Conservation (phyloP, 2,797 vertebrate species). For the Cyprinodon diabolis region DNA sequence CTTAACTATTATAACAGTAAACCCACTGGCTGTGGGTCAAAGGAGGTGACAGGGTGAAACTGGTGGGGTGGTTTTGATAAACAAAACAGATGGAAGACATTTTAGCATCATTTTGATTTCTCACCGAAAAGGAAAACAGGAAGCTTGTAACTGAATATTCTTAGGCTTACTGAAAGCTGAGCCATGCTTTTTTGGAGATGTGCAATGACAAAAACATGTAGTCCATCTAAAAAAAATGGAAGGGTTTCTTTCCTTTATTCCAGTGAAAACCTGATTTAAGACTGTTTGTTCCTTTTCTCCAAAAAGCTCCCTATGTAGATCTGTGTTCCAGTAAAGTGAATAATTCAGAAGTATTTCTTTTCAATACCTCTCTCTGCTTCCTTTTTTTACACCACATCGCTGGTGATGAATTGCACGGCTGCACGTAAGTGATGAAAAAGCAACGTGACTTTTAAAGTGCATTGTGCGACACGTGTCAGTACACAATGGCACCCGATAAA, state of each 20-base stretch:
- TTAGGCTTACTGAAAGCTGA: background rate
- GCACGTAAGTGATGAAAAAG: background rate
- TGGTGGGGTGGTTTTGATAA: slow-evolving; percentile 65
- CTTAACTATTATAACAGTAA: slow-evolving; percentile 47
- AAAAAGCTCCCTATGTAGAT: background rate
- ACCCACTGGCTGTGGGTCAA: slow-evolving; percentile 50
- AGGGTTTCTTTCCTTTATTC: background rate
- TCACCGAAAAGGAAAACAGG: slow-evolving; percentile 68
- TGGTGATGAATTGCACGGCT: background rate
- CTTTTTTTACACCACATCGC: slow-evolving; percentile 26
- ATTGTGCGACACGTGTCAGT: slow-evolving; percentile 4
- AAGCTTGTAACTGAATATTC: slow-evolving; percentile 52
- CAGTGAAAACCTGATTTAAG: background rate
- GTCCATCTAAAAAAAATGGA: background rate
- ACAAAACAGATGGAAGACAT: slow-evolving; percentile 74
- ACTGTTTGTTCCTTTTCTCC: background rate
- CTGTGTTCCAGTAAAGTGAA: slow-evolving; percentile 10
- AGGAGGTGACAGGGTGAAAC: slow-evolving; percentile 67
- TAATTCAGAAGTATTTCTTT: slow-evolving; percentile 38
- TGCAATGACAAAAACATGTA: background rate
- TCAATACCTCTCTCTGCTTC: slow-evolving; percentile 19
- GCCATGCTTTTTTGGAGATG: slow-evolving; percentile 14
- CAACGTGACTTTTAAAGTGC: slow-evolving; percentile 5
- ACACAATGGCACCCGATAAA: slow-evolving; percentile 7
- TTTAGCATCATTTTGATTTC: slow-evolving; percentile 63